Evolutionary conservation across 37 sponge, comb jelly and placozoan species (phyloP).

Genomic region (Dysidea cf. avara): DNA sequence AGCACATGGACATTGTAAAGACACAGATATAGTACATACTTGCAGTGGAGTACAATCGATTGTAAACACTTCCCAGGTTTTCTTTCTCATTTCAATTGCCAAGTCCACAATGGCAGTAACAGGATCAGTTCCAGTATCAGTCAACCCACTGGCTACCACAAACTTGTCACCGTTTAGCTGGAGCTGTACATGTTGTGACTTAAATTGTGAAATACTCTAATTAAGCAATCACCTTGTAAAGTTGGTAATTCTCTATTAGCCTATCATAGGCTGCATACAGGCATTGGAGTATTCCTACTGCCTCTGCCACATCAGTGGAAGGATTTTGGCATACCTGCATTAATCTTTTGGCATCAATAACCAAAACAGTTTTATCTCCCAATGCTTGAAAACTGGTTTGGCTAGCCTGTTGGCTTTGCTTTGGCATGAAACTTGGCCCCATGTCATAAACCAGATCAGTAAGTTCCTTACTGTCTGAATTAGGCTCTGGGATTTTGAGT

Average conservation of each 20-base stretch:
- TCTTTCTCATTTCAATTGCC: conserved; percentile 70
- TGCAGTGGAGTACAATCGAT: too few relatives aligned
- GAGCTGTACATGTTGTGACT: conserved; percentile 35
- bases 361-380: conserved; percentile 76
- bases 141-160: conserved; percentile 80
- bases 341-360: conserved; percentile 86
- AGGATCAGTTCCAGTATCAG: conserved; percentile 45
- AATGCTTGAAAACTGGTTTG: too few relatives aligned
- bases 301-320: conserved; percentile 61
- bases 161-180: conserved; percentile 90
- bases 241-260: conserved; percentile 51
- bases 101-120: conserved; percentile 54
- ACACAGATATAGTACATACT: too few relatives aligned
- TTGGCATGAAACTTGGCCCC: too few relatives aligned
- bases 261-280: conserved; percentile 74
- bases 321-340: conserved; percentile 65
- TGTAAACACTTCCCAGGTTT: conserved; percentile 35
- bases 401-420: too few relatives aligned
- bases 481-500: too few relatives aligned
- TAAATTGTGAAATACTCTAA: too few relatives aligned
- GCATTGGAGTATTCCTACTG: conserved; percentile 65
- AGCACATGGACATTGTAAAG: too few relatives aligned
- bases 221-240: conserved; percentile 86
- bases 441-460: too few relatives aligned
- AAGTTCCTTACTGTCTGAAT: too few relatives aligned